Base-by-base conservation (phyloP, 2,797 vertebrate species). In the Xiphorhynchus erythropygius region DNA sequence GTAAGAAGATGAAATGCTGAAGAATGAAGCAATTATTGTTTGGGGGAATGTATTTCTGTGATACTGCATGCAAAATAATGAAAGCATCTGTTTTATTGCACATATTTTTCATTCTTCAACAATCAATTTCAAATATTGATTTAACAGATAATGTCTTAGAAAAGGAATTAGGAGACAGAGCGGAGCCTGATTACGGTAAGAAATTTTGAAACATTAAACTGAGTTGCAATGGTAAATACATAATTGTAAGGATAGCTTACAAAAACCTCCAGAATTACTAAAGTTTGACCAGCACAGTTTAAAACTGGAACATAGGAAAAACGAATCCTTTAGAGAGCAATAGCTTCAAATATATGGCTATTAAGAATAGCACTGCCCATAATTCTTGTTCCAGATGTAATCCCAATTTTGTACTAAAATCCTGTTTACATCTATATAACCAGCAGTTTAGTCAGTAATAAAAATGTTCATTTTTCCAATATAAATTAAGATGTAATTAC, bases 141-240 rank as follows among this genome's bases (percentile, higher is more conserved):
- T 96, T 97, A 95, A 95, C 93, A 98, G 98, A 98, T 84, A 98
- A 97, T 78, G 94, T 97, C 81, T 84, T 97, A 83, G 97, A 95
- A 65, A 98, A 98, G 91, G 98, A 98, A 96, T 96, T 98, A 57
- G 91, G 93, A 60, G 93, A 97, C 80, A 97, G 94, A 96, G 94
- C 94, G 37, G 79, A 97, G 82, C 73, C 94, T 91, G 89, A 96
- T 79, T 94, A 96, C 60, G 94, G 91, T 97, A 97, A 97, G 96
- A 95, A 94, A 84, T 84, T 89, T 94, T n/a, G 41, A 94, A 78
- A 27, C 35, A 82, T 91, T 87, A 88, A 93, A 80, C 57, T 53
- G 10, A 57, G 28, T 95, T 78, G 7, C 21, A 76, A 30, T 65
- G 62, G 32, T 87, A 74, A 91, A 95, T 71, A 44, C 5, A 13